Conservation (phyloP, 2,797 vertebrate genomes). For the Falco concolor region DNA sequence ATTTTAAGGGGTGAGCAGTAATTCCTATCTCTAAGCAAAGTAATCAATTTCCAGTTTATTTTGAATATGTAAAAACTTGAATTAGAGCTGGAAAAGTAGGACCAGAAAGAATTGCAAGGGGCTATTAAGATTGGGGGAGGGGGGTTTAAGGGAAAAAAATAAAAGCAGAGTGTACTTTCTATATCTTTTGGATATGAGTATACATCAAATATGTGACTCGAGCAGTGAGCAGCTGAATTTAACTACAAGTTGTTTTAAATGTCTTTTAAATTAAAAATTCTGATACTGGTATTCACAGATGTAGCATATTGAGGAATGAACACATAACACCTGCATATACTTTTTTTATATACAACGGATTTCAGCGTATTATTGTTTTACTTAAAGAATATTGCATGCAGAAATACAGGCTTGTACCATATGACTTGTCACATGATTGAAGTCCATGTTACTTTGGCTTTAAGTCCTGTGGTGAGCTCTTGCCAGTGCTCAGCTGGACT, state of each 20-base stretch:
- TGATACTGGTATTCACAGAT: background rate
- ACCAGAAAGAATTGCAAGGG: background rate
- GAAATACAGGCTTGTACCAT: background rate
- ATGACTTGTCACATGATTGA: background rate
- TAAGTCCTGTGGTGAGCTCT: background rate
- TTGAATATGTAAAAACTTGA: background rate
- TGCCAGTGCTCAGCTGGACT: background rate
- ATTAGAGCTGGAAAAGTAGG: background rate
- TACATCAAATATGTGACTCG: background rate
- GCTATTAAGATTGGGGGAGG: background rate
- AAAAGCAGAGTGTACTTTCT: background rate
- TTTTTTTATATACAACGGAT: background rate
- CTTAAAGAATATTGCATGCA: background rate
- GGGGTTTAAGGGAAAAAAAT: background rate
- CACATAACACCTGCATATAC: background rate
- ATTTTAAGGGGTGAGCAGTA: background rate
- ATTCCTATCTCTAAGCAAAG: background rate
- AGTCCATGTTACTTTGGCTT: background rate
- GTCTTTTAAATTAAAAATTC: background rate
- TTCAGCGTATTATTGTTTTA: background rate
- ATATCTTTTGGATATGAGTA: background rate
- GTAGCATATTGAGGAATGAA: background rate
- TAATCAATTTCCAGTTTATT: background rate
- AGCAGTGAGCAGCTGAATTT: background rate
- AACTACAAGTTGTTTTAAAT: background rate